Evolutionary conservation across 2,113 vertebrate species (phyloP), one percentile per base, ranked within the genome.

Genomic region (Seriola dumerili): DNA sequence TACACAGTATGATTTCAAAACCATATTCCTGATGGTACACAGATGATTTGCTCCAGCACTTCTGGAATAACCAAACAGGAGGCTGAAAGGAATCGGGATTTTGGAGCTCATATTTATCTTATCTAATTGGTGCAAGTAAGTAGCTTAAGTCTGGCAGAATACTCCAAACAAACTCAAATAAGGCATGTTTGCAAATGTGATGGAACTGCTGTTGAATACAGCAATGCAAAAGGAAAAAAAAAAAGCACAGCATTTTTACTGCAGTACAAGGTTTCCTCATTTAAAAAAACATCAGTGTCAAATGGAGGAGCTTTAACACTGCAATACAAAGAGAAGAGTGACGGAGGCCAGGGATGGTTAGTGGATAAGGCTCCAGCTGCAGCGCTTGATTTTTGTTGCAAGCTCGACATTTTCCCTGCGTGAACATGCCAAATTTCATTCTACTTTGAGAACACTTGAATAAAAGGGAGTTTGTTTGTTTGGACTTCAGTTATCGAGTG

Each of bases 231-330:
- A 46, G 36, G 58, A 48, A 17, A 17, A 16, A 21, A 55, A 55
- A 8, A 55, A n/a, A 55, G 62, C 23, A 52, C 48, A 36, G 25
- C 11, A 9, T 40, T 52, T 66, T 89, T 52, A 42, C 21, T 17
- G 50, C 77, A 36, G 38, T 74, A 54, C 59, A 17, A 58, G 23
- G 48, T 72, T 72, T 76, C 63, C 5, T 68, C n/a, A n/a, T 54
- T 71, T 38, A 42, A 50, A 23, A 23, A 48, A 68, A 42, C 72
- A 23, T 78, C 67, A 76, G 12, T 67, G 44, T 86, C 71, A 79
- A 62, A 76, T 0, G 25, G 61, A 73, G 34, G 65, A 23, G 71
- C 52, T 68, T 72, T 40, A 54, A 48, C 25, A 23, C 17, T 66
- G 71, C 48, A 19, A 63, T 63, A n/a, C 8, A 68, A 61, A 63